Conservation (phyloP, 1,140 invertebrate species). For the Drosophila bocqueti region DNA sequence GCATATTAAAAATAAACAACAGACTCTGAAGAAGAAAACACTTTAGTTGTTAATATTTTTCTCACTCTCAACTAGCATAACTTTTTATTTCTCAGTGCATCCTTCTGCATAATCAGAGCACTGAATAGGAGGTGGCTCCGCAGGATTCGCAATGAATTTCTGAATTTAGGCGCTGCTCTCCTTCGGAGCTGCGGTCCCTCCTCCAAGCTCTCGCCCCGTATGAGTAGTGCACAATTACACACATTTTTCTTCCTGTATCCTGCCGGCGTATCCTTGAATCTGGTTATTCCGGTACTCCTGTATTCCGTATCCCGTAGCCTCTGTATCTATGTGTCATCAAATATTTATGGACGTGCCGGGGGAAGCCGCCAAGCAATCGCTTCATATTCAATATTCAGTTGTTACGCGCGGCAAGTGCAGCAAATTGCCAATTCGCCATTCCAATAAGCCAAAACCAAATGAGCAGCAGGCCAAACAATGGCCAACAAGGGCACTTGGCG, state of each 20-base stretch:
- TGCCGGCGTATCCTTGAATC: constrained; percentile 6
- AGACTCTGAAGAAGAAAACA: background rate
- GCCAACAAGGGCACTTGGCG: constrained; percentile 20
- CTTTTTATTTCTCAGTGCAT: background rate
- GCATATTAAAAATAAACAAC: background rate
- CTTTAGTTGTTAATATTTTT: background rate
- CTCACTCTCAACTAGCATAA: background rate
- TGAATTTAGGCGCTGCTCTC: constrained; percentile 49
- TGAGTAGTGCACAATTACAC: constrained; percentile 63
- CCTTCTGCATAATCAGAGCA: constrained; percentile 19
- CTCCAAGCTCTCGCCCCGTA: constrained; percentile 20
- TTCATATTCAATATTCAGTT: constrained; percentile 67
- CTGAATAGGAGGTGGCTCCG: background rate
- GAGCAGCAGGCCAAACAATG: constrained; percentile 54
- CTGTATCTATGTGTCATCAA: constrained; percentile 41
- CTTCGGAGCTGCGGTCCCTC: constrained; percentile 8
- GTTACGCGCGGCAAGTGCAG: constrained; percentile 63
- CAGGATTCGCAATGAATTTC: constrained; percentile 46
- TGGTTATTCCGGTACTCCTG: background rate
- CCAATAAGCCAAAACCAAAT: constrained; percentile 62
- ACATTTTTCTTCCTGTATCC: constrained; percentile 43
- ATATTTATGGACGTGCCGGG: constrained; percentile 61
- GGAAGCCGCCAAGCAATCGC: constrained; percentile 61
- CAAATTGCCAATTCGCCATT: constrained; percentile 64
- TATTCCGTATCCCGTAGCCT: background rate